Base-by-base conservation (phyloP, 2,888 invertebrate genomes). In the Strigamia maritima region DNA sequence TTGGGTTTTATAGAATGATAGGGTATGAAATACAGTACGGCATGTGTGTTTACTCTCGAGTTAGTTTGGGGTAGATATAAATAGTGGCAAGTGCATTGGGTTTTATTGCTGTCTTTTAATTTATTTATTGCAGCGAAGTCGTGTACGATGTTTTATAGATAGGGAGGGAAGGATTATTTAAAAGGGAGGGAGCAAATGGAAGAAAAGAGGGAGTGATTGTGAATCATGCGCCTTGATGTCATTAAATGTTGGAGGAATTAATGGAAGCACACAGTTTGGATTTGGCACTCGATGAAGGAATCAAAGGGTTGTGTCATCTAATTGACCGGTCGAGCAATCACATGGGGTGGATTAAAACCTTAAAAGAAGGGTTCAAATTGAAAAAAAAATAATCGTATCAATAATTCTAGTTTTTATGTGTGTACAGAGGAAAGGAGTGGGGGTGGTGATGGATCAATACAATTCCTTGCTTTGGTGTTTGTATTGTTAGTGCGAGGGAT, bases 281-380 rank as follows among this genome's bases (percentile, higher is more conserved):
- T 28, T 70, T 70, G 70, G 26, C 28, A 70, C 24, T 70, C 70
- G 26, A 26, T 70, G 26, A 26, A 70, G 70, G 70, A 70, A 26
- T 70, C 70, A 70, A 70, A 70, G 70, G 70, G 70, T 70, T 70
- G 70, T 70, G 70, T 70, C 70, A 70, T 70, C 70, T 70, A 70
- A 70, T 70, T 70, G 70, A 70, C 70, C 70, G 70, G 70, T 70
- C 70, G 70, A 70, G n/a, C 70, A 28, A 70, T 70, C 70, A 16
- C n/a, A 26, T 6, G 70, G 70, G 70, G 26, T 12, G 70, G 70
- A 26, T 70, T 70, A 70, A 26, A 26, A 26, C n/a, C n/a, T n/a
- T 35, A 1, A 35, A 65, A 24, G n/a, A 7, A 19, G 26, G 26
- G 65, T 26, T 65, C 7, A 26, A 65, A 65, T 65, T 26, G 65